phyloP scores from a whole-genome alignment of 1,140 invertebrate genomes.

The Palaemon carinicauda region DNA sequence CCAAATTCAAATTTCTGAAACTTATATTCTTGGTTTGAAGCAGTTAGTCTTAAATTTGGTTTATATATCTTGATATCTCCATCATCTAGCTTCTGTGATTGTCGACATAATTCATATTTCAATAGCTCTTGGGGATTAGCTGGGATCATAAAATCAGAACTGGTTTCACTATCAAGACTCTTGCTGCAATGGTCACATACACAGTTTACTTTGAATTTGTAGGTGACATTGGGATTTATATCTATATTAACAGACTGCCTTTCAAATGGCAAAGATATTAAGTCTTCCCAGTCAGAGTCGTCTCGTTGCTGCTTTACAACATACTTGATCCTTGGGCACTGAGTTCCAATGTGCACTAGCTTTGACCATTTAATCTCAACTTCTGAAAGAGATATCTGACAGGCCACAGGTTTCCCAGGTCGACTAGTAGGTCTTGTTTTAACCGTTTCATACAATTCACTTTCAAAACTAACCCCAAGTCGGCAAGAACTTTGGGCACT shows the following conservation, averaged over 20 bases:
- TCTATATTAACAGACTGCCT: neutral
- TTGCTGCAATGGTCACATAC: neutral
- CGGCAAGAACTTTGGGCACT: neutral
- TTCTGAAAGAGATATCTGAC: neutral
- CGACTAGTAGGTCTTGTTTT: neutral
- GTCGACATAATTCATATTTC: neutral
- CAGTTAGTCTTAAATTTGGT: neutral
- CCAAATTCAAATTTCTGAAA: conserved; percentile 7
- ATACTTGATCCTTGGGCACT: neutral
- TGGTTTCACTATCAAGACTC: neutral
- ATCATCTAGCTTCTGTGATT: neutral
- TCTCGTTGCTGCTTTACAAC: neutral
- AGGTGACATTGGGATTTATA: neutral
- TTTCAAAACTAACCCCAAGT: neutral
- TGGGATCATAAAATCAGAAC: neutral
- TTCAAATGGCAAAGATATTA: neutral
- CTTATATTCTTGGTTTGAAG: neutral
- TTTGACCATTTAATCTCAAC: neutral
- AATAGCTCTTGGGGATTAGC: neutral
- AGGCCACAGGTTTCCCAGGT: neutral
- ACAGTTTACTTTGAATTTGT: neutral
- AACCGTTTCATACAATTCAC: neutral
- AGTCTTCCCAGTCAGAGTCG: neutral
- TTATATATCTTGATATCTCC: neutral
- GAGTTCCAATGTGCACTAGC: neutral